A percentile compares a stretch with the other conserved stretches of the same genome.
Conservation (phyloP, 2,797 vertebrate genomes). For the Spinus pinus region DNA sequence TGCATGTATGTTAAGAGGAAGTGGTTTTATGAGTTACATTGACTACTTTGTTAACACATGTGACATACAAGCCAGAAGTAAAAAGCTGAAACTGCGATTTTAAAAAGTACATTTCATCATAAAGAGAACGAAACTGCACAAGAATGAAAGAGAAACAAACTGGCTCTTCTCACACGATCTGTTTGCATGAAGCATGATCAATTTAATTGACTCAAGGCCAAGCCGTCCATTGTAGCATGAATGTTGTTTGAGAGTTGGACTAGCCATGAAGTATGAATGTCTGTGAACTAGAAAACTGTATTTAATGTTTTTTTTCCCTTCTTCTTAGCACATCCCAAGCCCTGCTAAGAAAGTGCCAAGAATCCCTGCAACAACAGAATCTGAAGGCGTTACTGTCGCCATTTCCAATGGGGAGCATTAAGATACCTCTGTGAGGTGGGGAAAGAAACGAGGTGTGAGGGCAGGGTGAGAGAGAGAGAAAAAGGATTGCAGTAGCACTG, state of each 20-base stretch:
- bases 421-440: constrained; percentile 74
- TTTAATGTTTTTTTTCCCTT: constrained; percentile 26
- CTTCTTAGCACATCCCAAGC: constrained; percentile 88
- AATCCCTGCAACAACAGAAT: constrained; percentile 80
- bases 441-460: constrained; percentile 9
- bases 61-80: not conserved
- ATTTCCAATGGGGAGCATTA: constrained; percentile 85
- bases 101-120: not conserved
- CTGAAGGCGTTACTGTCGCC: constrained; percentile 76
- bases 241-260: constrained; percentile 9
- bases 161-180: not conserved
- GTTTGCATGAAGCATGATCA: constrained; percentile 18
- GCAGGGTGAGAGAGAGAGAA: constrained; percentile 24
- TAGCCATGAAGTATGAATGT: constrained; percentile 25
- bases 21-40: not conserved
- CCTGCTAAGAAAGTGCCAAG: constrained; percentile 96
- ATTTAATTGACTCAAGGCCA: not conserved
- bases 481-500: constrained; percentile 58
- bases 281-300: constrained; percentile 2
- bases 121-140: not conserved
- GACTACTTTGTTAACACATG: not conserved
- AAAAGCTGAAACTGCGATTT: not conserved
- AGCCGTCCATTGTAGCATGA: not conserved
- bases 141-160: not conserved
- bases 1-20: not conserved